These are phyloP conservation scores for Yoshiicerus persimilis DNA, from an alignment of 1,140 invertebrate species.

Conservation along the genomic window DNA sequence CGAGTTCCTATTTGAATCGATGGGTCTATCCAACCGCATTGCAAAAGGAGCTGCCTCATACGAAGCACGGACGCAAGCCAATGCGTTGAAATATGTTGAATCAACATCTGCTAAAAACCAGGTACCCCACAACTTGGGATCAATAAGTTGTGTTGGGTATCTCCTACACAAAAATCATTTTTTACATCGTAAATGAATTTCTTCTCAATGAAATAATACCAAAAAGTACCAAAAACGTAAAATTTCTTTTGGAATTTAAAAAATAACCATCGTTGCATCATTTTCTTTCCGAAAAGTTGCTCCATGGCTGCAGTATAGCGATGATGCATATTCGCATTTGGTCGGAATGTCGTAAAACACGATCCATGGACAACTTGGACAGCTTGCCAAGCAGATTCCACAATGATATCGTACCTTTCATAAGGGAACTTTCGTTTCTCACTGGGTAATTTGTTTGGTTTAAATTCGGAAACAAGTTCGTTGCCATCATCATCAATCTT, in stretches of 20 bases:
- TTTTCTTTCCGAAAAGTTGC: conserved; percentile 22
- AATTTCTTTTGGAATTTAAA: background rate
- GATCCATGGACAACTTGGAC: conserved; percentile 32
- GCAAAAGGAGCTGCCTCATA: conserved; percentile 25
- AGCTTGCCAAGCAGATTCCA: conserved; percentile 31
- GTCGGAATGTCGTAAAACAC: conserved; percentile 36
- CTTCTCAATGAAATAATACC: background rate
- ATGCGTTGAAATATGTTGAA: background rate
- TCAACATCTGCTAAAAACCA: conserved; percentile 37
- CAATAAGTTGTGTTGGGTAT: conserved; percentile 24
- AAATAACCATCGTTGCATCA: conserved; percentile 17
- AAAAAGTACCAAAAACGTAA: background rate
- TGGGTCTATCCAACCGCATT: conserved; percentile 28
- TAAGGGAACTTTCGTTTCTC: background rate
- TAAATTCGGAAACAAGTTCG: background rate
- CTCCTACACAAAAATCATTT: too few species aligned
- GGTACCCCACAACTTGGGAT: conserved; percentile 15
- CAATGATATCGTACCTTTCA: conserved; percentile 26
- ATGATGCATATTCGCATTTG: conserved; percentile 40
- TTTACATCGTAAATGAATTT: too few species aligned
- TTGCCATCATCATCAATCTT: background rate
- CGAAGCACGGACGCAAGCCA: conserved; percentile 20
- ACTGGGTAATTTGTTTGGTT: background rate
- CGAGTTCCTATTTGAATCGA: background rate
- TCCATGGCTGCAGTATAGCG: conserved; percentile 32